These are phyloP conservation scores for Halyomorpha halys DNA, from an alignment of 1,140 invertebrate genomes.

Conservation along the genomic window DNA sequence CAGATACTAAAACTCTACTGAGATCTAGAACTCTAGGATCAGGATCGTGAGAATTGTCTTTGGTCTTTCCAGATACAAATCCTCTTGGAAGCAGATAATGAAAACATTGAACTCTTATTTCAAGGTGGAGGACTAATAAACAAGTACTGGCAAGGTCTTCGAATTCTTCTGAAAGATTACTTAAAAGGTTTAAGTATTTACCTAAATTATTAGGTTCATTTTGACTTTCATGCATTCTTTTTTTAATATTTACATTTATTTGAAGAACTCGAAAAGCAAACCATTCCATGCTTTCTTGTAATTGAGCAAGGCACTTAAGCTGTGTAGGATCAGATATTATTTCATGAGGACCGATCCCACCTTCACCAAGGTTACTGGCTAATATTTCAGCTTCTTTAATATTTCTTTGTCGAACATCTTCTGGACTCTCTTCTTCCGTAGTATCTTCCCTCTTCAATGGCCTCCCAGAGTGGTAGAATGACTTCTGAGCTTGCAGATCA, in stretches of 20 bases:
- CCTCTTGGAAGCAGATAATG: constrained; percentile 70
- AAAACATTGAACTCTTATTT: constrained; percentile 89
- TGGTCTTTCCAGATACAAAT: constrained; percentile 32
- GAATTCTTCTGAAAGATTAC: constrained; percentile 62
- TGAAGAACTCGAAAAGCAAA: constrained; percentile 47
- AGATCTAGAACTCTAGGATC: constrained; percentile 73
- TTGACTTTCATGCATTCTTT: neutral
- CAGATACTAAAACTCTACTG: constrained; percentile 62
- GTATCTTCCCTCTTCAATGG: constrained; percentile 41
- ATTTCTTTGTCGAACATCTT: constrained; percentile 70
- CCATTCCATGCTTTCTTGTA: constrained; percentile 87
- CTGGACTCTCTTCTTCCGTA: constrained; percentile 56
- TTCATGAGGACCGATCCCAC: constrained; percentile 70
- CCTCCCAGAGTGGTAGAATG: constrained; percentile 32
- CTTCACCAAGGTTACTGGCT: constrained; percentile 75
- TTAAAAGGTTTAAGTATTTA: neutral
- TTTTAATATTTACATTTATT: constrained; percentile 20
- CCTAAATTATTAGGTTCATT: constrained; percentile 1
- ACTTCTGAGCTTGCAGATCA: constrained; percentile 51
- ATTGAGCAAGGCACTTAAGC: constrained; percentile 68
- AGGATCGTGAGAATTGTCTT: constrained; percentile 52
- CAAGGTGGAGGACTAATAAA: constrained; percentile 80
- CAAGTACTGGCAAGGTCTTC: constrained; percentile 84
- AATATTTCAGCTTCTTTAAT: constrained; percentile 84
- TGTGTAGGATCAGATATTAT: constrained; percentile 68